Percentiles rank a stretch among this genome's conserved stretches.
Conservation (phyloP, 2,113 vertebrate species). For the Myotis brandtii region DNA sequence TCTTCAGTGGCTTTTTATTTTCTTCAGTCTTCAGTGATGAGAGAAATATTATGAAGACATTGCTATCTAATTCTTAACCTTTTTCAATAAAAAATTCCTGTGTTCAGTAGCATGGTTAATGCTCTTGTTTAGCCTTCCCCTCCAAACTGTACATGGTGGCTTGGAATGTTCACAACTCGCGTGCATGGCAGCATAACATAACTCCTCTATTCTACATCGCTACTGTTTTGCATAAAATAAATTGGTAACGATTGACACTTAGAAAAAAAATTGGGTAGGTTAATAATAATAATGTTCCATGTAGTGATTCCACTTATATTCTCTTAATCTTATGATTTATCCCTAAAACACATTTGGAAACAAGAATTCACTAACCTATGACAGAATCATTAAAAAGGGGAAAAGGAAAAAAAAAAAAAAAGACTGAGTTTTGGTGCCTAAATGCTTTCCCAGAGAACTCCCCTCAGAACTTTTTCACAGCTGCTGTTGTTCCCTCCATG, state of each 20-base stretch:
- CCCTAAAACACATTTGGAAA: constrained; percentile 31
- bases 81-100: too few relatives aligned
- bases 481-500: rapidly evolving
- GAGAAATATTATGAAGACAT: background rate
- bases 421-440: background rate
- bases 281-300: background rate
- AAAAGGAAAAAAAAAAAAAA: background rate
- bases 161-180: background rate
- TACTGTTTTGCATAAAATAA: background rate
- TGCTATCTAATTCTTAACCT: too few relatives aligned
- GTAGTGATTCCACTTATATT: background rate
- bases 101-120: too few relatives aligned
- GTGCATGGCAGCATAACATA: background rate
- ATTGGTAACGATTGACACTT: background rate
- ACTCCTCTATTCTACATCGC: background rate
- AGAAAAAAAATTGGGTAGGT: constrained; percentile 61
- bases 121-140: too few relatives aligned
- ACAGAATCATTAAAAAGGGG: constrained; percentile 3
- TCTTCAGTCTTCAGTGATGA: background rate
- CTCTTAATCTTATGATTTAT: background rate
- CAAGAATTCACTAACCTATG: background rate
- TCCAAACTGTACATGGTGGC: background rate
- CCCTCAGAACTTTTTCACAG: background rate
- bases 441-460: constrained; percentile 6
- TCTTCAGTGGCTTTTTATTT: background rate